Base-by-base conservation (phyloP, 2,113 vertebrate genomes). In the Parus major region DNA sequence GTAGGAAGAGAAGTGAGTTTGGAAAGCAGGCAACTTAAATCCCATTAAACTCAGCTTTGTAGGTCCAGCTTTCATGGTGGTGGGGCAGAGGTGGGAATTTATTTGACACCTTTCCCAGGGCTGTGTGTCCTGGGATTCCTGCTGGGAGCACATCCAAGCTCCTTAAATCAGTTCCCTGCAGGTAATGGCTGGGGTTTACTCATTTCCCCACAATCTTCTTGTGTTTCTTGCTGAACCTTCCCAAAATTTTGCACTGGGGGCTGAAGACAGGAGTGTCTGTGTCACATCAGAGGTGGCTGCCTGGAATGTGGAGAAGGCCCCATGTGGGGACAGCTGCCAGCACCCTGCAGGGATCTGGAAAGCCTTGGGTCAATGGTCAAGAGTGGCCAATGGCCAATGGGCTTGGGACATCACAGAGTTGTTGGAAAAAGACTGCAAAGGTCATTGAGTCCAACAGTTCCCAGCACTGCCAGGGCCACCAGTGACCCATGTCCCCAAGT, bases 361-460 rank as follows among this genome's bases (percentile, higher is more conserved):
- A 52, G 12, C 47, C 41, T 31, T 25, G 11, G 36, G 12, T 31
- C 23, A 61, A 23, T 52, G 23, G n/a, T 18, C 29, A 33, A 2
- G 63, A 75, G 33, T 24, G 66, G 21, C n/a, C n/a, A n/a, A n/a
- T n/a, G n/a, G n/a, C n/a, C n/a, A n/a, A n/a, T n/a, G n/a, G n/a
- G n/a, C 22, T 69, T 28, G 46, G 63, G 53, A 25, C 83, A 27
- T 21, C 22, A 4, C 11, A 50, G 82, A 42, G 20, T 16, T 36
- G 9, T 20, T 75, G 60, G 50, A 36, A 6, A 49, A 75, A 57
- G 15, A 5, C 29, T 15, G 28, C 7, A 8, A 10, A 76, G 21
- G 17, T 49, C 50, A 24, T 31, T 1, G 0, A 31, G 9, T 42
- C 13, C 42, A 42, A 4, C 15, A 2, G 1, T 22, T 39, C 14